Conservation (phyloP, 2,113 vertebrate genomes). For the Pachyramphus minor region DNA sequence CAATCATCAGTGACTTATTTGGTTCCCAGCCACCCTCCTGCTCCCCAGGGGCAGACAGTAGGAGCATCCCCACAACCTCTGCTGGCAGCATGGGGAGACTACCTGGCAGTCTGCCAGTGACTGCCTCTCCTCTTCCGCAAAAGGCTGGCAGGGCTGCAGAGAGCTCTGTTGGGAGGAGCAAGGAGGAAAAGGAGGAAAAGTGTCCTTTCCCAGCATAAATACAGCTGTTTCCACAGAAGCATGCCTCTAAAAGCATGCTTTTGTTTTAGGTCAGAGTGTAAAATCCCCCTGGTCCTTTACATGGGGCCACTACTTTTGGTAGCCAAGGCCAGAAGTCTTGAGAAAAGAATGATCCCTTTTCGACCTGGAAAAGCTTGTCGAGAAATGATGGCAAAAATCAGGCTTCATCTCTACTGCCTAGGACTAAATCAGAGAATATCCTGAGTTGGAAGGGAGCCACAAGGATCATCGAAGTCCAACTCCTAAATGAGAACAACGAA, state of each 20-base stretch:
- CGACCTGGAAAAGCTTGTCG: not conserved
- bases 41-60: not conserved
- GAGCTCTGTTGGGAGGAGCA: not conserved
- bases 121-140: not conserved
- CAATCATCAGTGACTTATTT: not conserved
- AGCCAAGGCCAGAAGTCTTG: not conserved
- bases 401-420: not conserved
- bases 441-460: not conserved
- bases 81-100: not conserved
- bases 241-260: not conserved
- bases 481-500: not conserved
- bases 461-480: accelerated
- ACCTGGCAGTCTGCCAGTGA: not conserved
- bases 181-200: not conserved
- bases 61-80: not conserved
- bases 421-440: not conserved
- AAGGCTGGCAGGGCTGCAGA: not conserved
- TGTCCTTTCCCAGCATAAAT: not conserved
- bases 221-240: not conserved
- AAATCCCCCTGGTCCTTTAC: not conserved
- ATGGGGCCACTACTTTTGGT: not conserved
- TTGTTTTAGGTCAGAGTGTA: not conserved
- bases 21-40: not conserved
- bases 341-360: not conserved
- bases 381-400: not conserved